A percentile compares a stretch with the other conserved stretches of the same genome.
Conservation (phyloP, 1,140 invertebrate species). For the Schmidtea mediterranea region DNA sequence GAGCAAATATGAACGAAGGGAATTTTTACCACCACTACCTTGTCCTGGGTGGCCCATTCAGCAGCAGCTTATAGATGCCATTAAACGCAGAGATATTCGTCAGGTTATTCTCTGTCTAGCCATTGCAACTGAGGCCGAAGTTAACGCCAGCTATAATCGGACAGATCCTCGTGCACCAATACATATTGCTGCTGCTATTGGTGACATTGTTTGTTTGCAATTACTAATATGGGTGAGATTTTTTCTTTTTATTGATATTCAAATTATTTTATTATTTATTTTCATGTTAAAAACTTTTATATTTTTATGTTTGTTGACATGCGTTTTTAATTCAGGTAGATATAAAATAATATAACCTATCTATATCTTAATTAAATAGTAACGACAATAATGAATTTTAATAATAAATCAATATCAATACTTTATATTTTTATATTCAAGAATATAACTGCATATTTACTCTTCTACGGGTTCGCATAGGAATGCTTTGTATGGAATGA, state of each 20-base stretch:
- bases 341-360: too few species aligned
- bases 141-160: constrained; percentile 36
- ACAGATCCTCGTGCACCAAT: constrained; percentile 44
- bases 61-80: constrained; percentile 49
- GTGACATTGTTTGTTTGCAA: constrained; percentile 61
- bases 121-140: constrained; percentile 28
- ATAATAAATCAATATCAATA: too few species aligned
- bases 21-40: constrained; percentile 40
- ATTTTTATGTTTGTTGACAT: too few species aligned
- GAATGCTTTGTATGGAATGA: too few species aligned
- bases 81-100: constrained; percentile 32
- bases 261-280: too few species aligned
- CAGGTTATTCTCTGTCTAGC: constrained; percentile 30
- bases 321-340: too few species aligned
- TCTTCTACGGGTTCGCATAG: too few species aligned
- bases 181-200: constrained; percentile 62
- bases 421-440: too few species aligned
- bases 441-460: too few species aligned
- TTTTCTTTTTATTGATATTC: not conserved
- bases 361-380: too few species aligned
- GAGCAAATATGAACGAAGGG: constrained; percentile 58
- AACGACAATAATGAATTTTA: too few species aligned
- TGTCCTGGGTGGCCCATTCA: constrained; percentile 24
- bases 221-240: constrained; percentile 59
- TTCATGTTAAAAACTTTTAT: too few species aligned